Base-by-base conservation (phyloP, 2,113 vertebrate species). In the Thamnaconus septentrionalis region DNA sequence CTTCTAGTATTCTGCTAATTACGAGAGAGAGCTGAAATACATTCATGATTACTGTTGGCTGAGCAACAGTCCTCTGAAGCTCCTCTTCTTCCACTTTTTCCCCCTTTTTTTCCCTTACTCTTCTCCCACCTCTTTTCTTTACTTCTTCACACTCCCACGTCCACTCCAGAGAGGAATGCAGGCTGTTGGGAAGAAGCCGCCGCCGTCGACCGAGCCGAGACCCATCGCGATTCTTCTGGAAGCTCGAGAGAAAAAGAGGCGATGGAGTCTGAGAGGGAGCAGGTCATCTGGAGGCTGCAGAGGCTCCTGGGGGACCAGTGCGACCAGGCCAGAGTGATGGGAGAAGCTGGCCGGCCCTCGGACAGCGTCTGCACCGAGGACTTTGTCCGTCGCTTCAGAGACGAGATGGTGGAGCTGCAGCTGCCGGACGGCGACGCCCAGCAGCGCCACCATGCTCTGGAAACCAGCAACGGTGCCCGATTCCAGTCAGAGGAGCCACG, bases 361-460 rank as follows among this genome's bases (percentile, higher is more conserved):
- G 92, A 92, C 59, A 93, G 92, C 55, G 41, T 93, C 69, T 81
- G 91, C 79, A 94, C 93, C 0, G 93, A 94, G 66, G 93, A 95
- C 75, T 92, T 94, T 0, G 83, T 79, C 11, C 52, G 66, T 10
- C 61, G 81, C 18, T 94, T 93, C 78, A 55, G 31, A 11, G 87
- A 92, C 6, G 82, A 82, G 50, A 89, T 90, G 88, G 80, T 90
- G 1, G 90, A 91, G 3, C 40, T 87, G 0, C 5, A 67, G 5
- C 56, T 74, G 4, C 52, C 64, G 40, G 63, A 49, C n/a, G 50
- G 48, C 49, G 41, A 69, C 39, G 0, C 11, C 42, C 44, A 73
- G 45, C 59, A 64, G 69, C 10, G 47, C 51, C 39, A 63, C 45
- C 47, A 10, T 58, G 63, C 65, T 8, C 55, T 72, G 11, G 58